phyloP scores from a whole-genome alignment of 2,113 vertebrate species.

The Engystomops pustulosus region DNA sequence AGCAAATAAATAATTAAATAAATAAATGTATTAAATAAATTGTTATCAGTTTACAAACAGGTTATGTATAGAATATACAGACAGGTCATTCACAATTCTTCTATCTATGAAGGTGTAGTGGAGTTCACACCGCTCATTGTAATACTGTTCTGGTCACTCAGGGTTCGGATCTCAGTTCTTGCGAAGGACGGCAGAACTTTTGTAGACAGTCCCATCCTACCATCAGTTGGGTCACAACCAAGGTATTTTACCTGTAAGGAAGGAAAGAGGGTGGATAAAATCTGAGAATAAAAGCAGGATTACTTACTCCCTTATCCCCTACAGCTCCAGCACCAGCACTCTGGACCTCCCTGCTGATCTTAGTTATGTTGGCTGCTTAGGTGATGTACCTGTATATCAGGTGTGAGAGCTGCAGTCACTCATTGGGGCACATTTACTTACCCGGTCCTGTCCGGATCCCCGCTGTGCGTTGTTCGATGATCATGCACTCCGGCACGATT shows the following conservation, averaged over 20 bases:
- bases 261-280: conserved; percentile 37
- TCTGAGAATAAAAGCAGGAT: no score
- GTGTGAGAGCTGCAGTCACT: no score
- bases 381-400: no score
- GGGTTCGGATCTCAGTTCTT: conserved; percentile 77
- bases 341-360: no score
- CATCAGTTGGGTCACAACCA: conserved; percentile 94
- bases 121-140: conserved; percentile 73
- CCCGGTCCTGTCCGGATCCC: no score
- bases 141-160: conserved; percentile 88
- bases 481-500: no score
- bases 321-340: no score
- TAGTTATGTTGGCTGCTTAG: no score
- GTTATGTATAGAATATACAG: conserved; percentile 54
- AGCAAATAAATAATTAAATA: no score
- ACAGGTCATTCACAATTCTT: background rate
- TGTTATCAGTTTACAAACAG: conserved; percentile 61
- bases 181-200: conserved; percentile 92
- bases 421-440: no score
- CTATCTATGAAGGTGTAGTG: conserved; percentile 66
- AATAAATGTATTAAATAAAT: conserved; percentile 48
- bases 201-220: conserved; percentile 93
- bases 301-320: no score
- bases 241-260: conserved; percentile 93
- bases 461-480: no score